These are phyloP conservation scores for Fregetta grallaria DNA, from an alignment of 2,113 vertebrate species.

Conservation along the genomic window DNA sequence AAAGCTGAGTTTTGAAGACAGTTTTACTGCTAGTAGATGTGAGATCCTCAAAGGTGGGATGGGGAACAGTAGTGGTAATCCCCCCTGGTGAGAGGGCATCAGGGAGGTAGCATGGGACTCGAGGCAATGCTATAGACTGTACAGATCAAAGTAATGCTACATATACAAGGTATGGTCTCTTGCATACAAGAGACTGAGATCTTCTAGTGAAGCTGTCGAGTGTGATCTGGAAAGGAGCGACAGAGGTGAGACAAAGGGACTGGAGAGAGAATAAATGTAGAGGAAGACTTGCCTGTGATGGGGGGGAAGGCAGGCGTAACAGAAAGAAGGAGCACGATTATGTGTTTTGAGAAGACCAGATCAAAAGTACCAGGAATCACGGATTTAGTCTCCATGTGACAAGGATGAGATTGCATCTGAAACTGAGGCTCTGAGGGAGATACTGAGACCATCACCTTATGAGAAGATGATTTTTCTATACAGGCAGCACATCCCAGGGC, in stretches of 20 bases:
- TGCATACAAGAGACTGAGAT: background rate
- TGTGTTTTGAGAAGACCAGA: background rate
- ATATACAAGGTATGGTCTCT: background rate
- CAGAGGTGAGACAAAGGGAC: background rate
- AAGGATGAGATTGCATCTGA: background rate
- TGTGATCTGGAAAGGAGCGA: background rate
- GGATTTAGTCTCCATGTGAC: background rate
- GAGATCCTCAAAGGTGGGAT: background rate
- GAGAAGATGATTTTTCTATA: background rate
- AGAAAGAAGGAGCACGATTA: background rate
- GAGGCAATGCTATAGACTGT: background rate
- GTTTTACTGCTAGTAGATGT: background rate
- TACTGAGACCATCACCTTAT: background rate
- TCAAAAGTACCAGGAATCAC: background rate
- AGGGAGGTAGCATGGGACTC: background rate
- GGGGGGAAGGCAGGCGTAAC: background rate
- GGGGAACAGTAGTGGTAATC: background rate
- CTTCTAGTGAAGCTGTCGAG: background rate
- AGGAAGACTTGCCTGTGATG: background rate
- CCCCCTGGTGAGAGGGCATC: background rate
- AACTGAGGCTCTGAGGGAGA: background rate
- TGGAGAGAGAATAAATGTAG: accelerated
- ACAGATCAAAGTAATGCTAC: background rate
- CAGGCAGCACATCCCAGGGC: background rate
- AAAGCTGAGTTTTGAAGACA: background rate